phyloP scores from a whole-genome alignment of 1,140 invertebrate species.

The Chrysomallon squamiferum region DNA sequence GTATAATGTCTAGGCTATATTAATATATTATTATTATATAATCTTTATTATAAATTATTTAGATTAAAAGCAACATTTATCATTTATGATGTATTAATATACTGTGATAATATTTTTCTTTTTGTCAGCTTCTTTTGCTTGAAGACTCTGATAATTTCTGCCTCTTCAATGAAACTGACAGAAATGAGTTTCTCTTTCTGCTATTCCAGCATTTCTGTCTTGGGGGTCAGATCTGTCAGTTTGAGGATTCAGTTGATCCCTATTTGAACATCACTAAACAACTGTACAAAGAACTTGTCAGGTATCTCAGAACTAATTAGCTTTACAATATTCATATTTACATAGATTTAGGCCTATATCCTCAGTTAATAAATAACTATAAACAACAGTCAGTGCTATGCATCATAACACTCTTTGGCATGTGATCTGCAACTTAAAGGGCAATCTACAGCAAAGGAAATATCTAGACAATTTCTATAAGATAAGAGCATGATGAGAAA shows the following conservation, averaged over 20 bases:
- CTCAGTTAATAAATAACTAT: background rate
- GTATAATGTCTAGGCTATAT: too few species aligned
- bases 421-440: background rate
- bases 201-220: conserved; percentile 70
- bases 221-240: conserved; percentile 71
- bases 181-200: conserved; percentile 69
- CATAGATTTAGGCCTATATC: too few species aligned
- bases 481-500: too few species aligned
- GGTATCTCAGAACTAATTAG: conserved; percentile 57
- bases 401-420: background rate
- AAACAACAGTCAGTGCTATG: background rate
- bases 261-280: conserved; percentile 68
- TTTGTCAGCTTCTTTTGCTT: conserved; percentile 66
- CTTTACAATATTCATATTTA: too few species aligned
- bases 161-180: conserved; percentile 65
- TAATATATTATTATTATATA: too few species aligned
- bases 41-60: too few species aligned
- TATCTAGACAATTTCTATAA: too few species aligned
- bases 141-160: conserved; percentile 66
- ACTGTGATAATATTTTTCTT: too few species aligned
- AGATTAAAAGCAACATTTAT: too few species aligned
- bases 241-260: conserved; percentile 69
- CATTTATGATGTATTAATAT: too few species aligned
- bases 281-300: conserved; percentile 72
- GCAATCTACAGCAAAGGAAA: too few species aligned